Base-by-base conservation (phyloP, 2,888 invertebrate genomes). In the Rhorus exstirpatorius region DNA sequence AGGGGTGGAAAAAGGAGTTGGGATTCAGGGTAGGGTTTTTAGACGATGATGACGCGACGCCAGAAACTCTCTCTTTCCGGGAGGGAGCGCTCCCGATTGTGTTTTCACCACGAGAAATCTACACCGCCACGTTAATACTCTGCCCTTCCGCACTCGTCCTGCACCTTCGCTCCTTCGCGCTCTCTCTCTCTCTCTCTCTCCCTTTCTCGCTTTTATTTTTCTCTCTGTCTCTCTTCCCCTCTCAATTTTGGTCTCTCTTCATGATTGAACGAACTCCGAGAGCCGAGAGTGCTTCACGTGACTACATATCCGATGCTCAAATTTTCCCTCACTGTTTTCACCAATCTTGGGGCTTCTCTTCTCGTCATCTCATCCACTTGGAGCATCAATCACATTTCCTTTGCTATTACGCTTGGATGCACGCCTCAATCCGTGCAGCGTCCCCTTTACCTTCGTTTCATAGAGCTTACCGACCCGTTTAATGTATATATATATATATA, bases 301-400 rank as follows among this genome's bases (percentile, higher is more conserved):
- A 72, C 38, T 67, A 67, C 65, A 70, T 51, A 70, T 17, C 51
- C 51, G 49, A 68, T 71, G 53, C 71, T 76, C 60, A 31, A 82
- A 68, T 70, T 67, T 63, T 61, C 79, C 71, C 68, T 60, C 12
- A 21, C 35, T 51, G 55, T 61, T 72, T 81, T 53, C 68, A 58
- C 55, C 63, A 8, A 38, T 65, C 46, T 61, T 46, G 21, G 44
- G 10, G 19, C 35, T 71, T 17, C 60, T 63, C 74, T 74, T 46
- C 63, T 51, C 53, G 35, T 41, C 41, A 55, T 55, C 58, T 38
- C 49, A 26, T 35, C 41, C 19, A 3, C 70, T 70, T 41, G 49
- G 35, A 61, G 44, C 80, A 68, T 83, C 79, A 83, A 80, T 80
- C 83, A 80, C 76, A 61, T 83, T 83, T 74, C 53, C 83, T 72